Evolutionary conservation across 2,888 invertebrate genomes (phyloP).

Genomic region (Cosmia trapezina): DNA sequence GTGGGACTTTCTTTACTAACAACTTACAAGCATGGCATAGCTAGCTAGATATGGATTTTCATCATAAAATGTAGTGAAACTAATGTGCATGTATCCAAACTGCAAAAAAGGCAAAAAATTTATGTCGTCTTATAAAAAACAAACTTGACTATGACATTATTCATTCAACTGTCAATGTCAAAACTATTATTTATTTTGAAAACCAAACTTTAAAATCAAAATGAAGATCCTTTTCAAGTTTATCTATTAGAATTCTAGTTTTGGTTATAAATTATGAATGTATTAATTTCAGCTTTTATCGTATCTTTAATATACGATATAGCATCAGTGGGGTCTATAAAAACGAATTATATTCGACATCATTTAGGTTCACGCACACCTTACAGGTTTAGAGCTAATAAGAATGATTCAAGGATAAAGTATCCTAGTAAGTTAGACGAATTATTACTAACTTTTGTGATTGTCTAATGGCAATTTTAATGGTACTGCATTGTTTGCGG

Average conservation of each 20-base stretch:
- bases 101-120: not conserved
- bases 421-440: slow-evolving; percentile 89
- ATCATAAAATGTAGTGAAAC: not conserved
- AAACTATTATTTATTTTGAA: no score
- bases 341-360: slow-evolving; percentile 76
- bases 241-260: not conserved
- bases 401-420: slow-evolving; percentile 90
- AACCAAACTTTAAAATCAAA: not conserved
- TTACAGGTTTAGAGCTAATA: slow-evolving; percentile 93
- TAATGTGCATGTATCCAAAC: slow-evolving; percentile 1
- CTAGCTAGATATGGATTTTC: not conserved
- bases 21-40: no score
- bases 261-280: slow-evolving; percentile 52
- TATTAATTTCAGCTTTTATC: slow-evolving; percentile 37
- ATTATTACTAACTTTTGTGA: not conserved
- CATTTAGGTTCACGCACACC: slow-evolving; percentile 93
- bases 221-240: not conserved
- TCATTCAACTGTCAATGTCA: no score
- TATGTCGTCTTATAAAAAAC: not conserved
- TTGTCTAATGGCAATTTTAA: not conserved
- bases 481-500: not conserved
- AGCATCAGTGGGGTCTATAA: slow-evolving; percentile 46
- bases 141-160: no score
- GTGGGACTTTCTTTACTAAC: no score
- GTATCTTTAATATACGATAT: slow-evolving; percentile 39